Evolutionary conservation across 1,140 invertebrate genomes (phyloP).

Genomic region (Conus ventricosus): DNA sequence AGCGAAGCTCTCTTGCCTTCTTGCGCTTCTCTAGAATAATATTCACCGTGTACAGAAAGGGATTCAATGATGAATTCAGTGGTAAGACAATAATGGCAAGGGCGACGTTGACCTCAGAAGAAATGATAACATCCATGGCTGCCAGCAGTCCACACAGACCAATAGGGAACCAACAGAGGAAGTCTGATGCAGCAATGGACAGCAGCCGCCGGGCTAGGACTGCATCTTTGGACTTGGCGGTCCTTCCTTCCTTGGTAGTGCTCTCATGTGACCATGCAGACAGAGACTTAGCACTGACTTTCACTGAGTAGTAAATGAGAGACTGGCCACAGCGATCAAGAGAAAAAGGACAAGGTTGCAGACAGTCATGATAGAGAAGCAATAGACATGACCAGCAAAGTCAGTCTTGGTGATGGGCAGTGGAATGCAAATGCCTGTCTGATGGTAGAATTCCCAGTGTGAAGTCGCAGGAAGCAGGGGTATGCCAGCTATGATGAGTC

Average conservation of each 20-base stretch:
- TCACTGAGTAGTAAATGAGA: slow-evolving; percentile 44
- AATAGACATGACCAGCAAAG: slow-evolving; percentile 45
- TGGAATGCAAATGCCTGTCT: slow-evolving; percentile 52
- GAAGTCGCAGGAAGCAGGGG: not conserved
- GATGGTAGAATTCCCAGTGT: slow-evolving; percentile 47
- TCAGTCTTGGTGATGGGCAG: slow-evolving; percentile 46
- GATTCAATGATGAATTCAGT: not conserved
- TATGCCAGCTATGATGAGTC: not conserved
- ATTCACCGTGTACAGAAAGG: not conserved
- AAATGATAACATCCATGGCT: not conserved
- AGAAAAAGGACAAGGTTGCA: slow-evolving; percentile 35
- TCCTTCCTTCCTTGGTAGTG: not conserved
- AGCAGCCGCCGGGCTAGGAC: not conserved
- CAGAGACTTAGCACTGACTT: slow-evolving; percentile 6
- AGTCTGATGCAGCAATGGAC: not conserved
- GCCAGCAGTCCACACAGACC: not conserved
- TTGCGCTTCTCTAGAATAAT: not conserved
- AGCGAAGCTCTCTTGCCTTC: not conserved
- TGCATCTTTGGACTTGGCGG: not conserved
- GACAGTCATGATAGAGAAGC: slow-evolving; percentile 45
- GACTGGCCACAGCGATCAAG: slow-evolving; percentile 43
- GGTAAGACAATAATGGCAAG: not conserved
- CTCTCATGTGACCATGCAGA: not conserved
- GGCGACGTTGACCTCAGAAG: slow-evolving; percentile 4
- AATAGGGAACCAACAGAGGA: slow-evolving; percentile 15